Conservation (phyloP, 1,140 invertebrate species). For the Anoplophora glabripennis region DNA sequence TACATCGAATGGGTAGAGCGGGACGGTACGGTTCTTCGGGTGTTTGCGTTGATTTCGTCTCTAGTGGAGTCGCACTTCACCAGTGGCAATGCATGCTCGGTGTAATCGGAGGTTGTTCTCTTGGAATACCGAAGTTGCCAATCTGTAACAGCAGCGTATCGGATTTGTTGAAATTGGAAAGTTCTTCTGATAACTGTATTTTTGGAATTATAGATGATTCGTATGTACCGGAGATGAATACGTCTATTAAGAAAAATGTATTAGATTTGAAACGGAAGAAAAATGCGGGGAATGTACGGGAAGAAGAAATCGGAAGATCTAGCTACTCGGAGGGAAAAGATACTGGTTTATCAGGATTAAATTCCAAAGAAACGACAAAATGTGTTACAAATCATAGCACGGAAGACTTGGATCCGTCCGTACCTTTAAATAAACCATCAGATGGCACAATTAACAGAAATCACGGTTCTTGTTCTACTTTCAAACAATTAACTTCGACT, state of each 20-base stretch:
- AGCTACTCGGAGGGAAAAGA: not conserved
- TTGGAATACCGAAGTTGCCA: constrained; percentile 54
- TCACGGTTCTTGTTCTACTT: too few species aligned
- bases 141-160: constrained; percentile 23
- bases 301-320: not conserved
- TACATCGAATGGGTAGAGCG: constrained; percentile 93
- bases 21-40: constrained; percentile 84
- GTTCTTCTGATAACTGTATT: not conserved
- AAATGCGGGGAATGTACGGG: not conserved
- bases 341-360: constrained; percentile 3
- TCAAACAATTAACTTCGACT: not conserved
- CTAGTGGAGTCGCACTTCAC: constrained; percentile 57
- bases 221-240: not conserved
- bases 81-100: constrained; percentile 58
- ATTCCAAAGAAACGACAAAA: not conserved
- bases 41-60: constrained; percentile 65
- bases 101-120: constrained; percentile 50
- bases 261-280: not conserved
- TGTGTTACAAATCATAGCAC: not conserved
- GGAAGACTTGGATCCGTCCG: not conserved
- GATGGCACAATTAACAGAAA: constrained; percentile 14
- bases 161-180: constrained; percentile 1
- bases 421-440: not conserved
- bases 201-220: not conserved
- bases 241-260: constrained; percentile 11